These are phyloP conservation scores for Harlomillsia oculata DNA, from an alignment of 1,140 invertebrate genomes.

Conservation along the genomic window DNA sequence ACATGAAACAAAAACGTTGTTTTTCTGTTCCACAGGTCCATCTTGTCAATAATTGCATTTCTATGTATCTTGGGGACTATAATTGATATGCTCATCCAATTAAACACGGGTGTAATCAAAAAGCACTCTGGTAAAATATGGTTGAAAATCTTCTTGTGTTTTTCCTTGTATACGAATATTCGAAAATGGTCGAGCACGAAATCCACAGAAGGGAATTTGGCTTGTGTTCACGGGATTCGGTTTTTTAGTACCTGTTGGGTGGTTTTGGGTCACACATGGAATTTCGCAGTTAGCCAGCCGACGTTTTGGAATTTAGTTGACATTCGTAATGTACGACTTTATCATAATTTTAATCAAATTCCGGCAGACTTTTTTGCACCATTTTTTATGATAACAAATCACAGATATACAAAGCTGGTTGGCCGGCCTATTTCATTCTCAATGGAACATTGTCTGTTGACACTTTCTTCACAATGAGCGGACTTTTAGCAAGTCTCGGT, in stretches of 20 bases:
- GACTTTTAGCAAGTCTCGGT: conserved; percentile 15
- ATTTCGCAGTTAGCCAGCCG: conserved; percentile 43
- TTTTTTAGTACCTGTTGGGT: conserved; percentile 47
- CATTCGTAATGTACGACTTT: not conserved
- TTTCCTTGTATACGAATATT: conserved; percentile 42
- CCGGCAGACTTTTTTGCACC: not conserved
- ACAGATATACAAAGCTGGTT: not conserved
- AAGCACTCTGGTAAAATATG: not conserved
- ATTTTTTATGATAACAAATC: not conserved
- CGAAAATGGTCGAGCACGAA: conserved; percentile 40
- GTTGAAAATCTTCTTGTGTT: conserved; percentile 27
- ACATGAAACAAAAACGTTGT: not conserved
- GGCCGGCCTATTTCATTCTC: conserved; percentile 17
- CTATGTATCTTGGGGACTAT: conserved; percentile 2
- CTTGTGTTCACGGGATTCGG: conserved; percentile 40
- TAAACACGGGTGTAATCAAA: not conserved
- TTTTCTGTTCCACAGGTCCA: not conserved
- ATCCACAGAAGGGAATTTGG: conserved; percentile 29
- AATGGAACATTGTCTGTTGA: conserved; percentile 44
- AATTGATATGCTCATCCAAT: not conserved
- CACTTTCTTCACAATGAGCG: conserved; percentile 42
- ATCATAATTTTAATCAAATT: not conserved
- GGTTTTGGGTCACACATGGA: conserved; percentile 44
- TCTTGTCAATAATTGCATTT: not conserved
- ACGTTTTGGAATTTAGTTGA: conserved; percentile 5